These are phyloP conservation scores for Ctenomys sociabilis DNA, from an alignment of 2,113 vertebrate genomes.

Conservation along the genomic window DNA sequence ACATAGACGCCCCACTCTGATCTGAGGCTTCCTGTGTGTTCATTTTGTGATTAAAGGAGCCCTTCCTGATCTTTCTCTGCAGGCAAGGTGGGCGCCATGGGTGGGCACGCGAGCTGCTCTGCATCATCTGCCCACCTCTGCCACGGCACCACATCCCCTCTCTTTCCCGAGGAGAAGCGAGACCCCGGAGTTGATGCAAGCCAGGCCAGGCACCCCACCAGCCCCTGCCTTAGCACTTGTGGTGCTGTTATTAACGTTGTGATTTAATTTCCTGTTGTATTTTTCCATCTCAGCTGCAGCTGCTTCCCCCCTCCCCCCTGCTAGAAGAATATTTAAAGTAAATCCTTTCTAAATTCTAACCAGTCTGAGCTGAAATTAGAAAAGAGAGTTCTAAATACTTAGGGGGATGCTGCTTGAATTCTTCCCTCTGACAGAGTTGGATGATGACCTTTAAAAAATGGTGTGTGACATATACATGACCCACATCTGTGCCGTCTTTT, in stretches of 20 bases:
- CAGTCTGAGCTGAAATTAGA: slow-evolving; percentile 72
- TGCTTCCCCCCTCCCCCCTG: neutral
- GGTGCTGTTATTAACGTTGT: neutral
- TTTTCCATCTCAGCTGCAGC: slow-evolving; percentile 61
- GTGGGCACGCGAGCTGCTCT: neutral
- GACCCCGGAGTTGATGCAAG: neutral
- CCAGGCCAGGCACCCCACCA: neutral
- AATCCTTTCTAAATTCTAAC: slow-evolving; percentile 76
- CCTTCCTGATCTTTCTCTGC: neutral
- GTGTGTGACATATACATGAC: neutral
- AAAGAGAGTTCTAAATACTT: slow-evolving; percentile 66
- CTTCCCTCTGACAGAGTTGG: neutral
- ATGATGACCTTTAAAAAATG: slow-evolving; percentile 46
- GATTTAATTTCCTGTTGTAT: slow-evolving; percentile 67
- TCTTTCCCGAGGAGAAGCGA: neutral
- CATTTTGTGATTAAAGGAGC: neutral
- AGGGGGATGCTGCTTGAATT: slow-evolving; percentile 14
- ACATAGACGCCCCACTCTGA: slow-evolving; percentile 3
- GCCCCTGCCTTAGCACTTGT: neutral
- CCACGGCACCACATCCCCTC: rapidly evolving
- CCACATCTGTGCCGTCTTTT: neutral
- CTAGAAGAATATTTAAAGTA: slow-evolving; percentile 68
- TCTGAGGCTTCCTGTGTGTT: neutral
- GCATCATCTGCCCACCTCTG: neutral
- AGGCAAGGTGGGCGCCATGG: neutral